Evolutionary conservation across 2,797 vertebrate species (phyloP), one percentile per base, ranked within the genome.

Genomic region (Spinibarbus caldwelli): DNA sequence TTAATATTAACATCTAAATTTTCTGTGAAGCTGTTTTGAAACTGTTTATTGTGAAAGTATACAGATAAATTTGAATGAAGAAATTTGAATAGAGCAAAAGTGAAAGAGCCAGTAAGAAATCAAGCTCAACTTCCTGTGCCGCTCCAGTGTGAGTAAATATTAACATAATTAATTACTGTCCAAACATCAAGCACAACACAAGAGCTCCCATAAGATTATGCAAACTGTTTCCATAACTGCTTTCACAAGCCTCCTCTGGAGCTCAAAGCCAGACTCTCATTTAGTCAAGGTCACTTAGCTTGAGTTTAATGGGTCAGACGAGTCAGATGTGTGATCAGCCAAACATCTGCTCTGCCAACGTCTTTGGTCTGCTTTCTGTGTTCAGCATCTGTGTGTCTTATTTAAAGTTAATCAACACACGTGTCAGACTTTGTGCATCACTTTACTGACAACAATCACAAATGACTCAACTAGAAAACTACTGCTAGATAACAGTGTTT

Each of bases 111-210:
- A 2, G 52, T 54, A 77, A 87, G 84, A 93, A 94, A 94, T 95
- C 88, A 78, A 82, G 87, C 78, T 2, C 4, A 82, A 83, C 66
- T 88, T 75, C 84, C 87, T 90, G 86, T 92, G 89, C 87, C 11
- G 11, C 57, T 59, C 57, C n/a, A 26, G 57, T 6, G 81, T 83
- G 87, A 93, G 91, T 92, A 95, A 95, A 96, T 92, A 95, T 94
- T 93, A 93, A 91, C 90, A 92, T 90, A 93, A 96, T 95, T 93
- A 95, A 95, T 95, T 47, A 85, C 80, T 90, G 91, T 92, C 94
- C 91, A 91, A 80, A 84, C 89, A 86, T 93, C 94, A 92, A 59
- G 92, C 86, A 88, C 78, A 90, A 89, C 88, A 90, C 92, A 91
- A 91, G 62, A 82, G 71, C 80, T 88, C 91, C 90, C 41, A 80